A percentile compares a stretch with the other conserved stretches of the same genome.
These are phyloP conservation scores for Nannospalax galili DNA, from an alignment of 2,113 vertebrate genomes.

Conservation along the genomic window DNA sequence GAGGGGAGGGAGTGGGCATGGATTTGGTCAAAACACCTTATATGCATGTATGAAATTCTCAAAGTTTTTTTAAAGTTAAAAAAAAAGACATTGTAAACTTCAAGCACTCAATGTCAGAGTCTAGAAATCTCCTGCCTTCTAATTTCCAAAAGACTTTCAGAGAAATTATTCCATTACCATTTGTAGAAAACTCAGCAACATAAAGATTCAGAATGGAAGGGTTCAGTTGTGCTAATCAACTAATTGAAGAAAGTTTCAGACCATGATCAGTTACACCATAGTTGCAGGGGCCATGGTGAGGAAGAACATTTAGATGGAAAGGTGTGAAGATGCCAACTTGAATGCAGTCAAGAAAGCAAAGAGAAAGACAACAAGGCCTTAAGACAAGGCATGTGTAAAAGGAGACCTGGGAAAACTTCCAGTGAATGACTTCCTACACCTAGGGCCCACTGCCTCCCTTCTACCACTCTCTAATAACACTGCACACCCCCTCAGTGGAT, in stretches of 20 bases:
- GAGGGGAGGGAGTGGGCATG: too few relatives aligned
- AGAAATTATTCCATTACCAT: not conserved
- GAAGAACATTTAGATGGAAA: not conserved
- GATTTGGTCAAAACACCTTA: too few relatives aligned
- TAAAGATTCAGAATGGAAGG: too few relatives aligned
- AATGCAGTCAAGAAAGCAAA: not conserved
- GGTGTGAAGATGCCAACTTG: too few relatives aligned
- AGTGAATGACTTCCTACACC: too few relatives aligned
- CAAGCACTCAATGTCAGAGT: not conserved
- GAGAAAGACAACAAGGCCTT: not conserved
- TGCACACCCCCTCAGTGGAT: not conserved
- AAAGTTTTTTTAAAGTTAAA: too few relatives aligned
- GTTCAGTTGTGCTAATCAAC: too few relatives aligned
- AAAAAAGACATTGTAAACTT: too few relatives aligned
- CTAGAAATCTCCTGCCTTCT: not conserved
- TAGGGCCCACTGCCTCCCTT: not conserved
- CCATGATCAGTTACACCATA: not conserved
- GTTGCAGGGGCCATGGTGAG: too few relatives aligned
- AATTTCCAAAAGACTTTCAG: not conserved
- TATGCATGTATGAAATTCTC: too few relatives aligned
- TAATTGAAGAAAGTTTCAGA: not conserved
- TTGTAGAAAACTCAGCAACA: not conserved
- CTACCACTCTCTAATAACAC: not conserved
- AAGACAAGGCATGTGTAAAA: too few relatives aligned
- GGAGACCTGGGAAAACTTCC: too few relatives aligned